Percentiles rank a stretch among this genome's conserved stretches.
Conservation (phyloP, 2,888 invertebrate species). For the Drosophila barbarae region DNA sequence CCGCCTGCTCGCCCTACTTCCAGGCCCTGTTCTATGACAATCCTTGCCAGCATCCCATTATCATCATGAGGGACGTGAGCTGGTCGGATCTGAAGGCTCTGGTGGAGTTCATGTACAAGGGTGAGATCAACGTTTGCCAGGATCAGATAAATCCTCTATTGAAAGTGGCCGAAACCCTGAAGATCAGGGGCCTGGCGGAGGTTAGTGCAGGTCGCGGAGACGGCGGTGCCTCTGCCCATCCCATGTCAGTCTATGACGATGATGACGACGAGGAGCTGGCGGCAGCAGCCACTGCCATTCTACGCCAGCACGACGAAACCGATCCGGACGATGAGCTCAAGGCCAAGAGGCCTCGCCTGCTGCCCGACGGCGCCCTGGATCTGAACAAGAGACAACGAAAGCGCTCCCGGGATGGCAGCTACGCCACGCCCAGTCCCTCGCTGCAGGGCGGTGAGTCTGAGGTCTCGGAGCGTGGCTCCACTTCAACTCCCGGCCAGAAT, state of each 20-base stretch:
- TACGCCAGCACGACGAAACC: conserved; percentile 78
- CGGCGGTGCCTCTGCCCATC: conserved; percentile 66
- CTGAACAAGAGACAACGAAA: conserved; percentile 81
- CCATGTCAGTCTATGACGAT: conserved; percentile 73
- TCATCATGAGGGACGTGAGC: conserved; percentile 94
- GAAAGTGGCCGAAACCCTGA: conserved; percentile 91
- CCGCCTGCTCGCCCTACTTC: conserved; percentile 96
- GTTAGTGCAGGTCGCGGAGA: conserved; percentile 82
- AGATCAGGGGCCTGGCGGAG: conserved; percentile 92
- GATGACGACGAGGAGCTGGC: conserved; percentile 80
- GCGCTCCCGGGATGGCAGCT: conserved; percentile 74
- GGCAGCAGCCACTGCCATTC: conserved; percentile 50
- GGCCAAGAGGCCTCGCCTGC: conserved; percentile 69
- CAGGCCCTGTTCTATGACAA: conserved; percentile 94
- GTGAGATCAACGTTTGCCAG: conserved; percentile 95
- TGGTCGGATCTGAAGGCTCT: conserved; percentile 94
- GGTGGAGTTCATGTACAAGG: conserved; percentile 97
- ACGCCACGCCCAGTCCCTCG: conserved; percentile 56
- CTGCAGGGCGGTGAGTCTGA: conserved; percentile 39
- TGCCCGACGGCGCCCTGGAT: conserved; percentile 58
- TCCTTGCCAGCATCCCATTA: conserved; percentile 95
- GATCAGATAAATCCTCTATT: conserved; percentile 92
- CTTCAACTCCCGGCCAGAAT: conserved; percentile 40
- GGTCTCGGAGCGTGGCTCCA: conserved; percentile 26
- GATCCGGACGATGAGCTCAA: conserved; percentile 82